phyloP scores from a whole-genome alignment of 2,888 invertebrate genomes.

The Yponomeuta plumbellus region DNA sequence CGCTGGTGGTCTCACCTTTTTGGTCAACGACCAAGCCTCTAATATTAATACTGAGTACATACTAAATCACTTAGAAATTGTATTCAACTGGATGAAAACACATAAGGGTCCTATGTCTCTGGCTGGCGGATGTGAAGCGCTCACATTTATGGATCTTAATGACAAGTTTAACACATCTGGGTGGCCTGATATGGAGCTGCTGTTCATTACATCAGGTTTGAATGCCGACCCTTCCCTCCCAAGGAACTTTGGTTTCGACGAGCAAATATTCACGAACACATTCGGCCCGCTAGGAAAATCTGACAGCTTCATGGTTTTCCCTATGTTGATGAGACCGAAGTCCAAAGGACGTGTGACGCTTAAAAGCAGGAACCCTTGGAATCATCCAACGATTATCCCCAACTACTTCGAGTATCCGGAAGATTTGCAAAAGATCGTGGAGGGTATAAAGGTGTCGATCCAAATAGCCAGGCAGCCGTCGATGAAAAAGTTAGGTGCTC shows the following conservation, averaged over 20 bases:
- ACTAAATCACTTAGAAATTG: constrained; percentile 53
- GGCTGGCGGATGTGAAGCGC: constrained; percentile 81
- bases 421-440: constrained; percentile 80
- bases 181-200: constrained; percentile 80
- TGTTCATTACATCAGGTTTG: constrained; percentile 76
- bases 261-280: constrained; percentile 56
- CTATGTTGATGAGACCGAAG: constrained; percentile 83
- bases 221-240: constrained; percentile 63
- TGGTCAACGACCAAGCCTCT: constrained; percentile 50
- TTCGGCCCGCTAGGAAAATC: constrained; percentile 54
- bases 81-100: constrained; percentile 72
- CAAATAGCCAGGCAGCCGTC: constrained; percentile 76
- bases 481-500: constrained; percentile 76
- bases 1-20: constrained; percentile 79
- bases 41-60: constrained; percentile 51
- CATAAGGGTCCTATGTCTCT: constrained; percentile 77
- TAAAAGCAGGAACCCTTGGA: constrained; percentile 82
- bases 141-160: constrained; percentile 79
- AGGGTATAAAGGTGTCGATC: constrained; percentile 78
- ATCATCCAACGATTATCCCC: constrained; percentile 84
- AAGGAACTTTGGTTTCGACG: constrained; percentile 73
- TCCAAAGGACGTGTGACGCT: constrained; percentile 82
- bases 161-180: constrained; percentile 71
- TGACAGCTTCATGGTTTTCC: constrained; percentile 76
- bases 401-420: constrained; percentile 82